phyloP scores from a whole-genome alignment of 1,140 invertebrate genomes.

The Drosophila parabipectinata region DNA sequence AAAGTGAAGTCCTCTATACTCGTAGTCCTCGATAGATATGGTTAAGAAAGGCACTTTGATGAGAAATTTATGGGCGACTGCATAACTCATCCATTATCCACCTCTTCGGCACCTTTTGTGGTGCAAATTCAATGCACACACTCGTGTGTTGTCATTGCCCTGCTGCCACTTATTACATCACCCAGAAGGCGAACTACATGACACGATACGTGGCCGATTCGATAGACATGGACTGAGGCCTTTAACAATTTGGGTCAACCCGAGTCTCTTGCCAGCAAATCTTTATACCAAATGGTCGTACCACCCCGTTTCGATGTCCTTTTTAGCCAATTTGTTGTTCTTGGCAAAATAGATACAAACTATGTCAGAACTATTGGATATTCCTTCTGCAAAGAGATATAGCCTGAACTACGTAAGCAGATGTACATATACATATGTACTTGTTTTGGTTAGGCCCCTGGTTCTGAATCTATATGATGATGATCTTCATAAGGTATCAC shows the following conservation, averaged over 20 bases:
- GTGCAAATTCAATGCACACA: constrained; percentile 68
- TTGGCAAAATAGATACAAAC: constrained; percentile 29
- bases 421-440: not conserved
- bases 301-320: constrained; percentile 38
- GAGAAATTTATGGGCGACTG: constrained; percentile 50
- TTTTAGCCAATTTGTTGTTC: constrained; percentile 28
- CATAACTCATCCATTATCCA: constrained; percentile 34
- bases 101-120: not conserved
- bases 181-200: constrained; percentile 15
- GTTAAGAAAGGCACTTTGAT: constrained; percentile 49
- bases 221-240: constrained; percentile 48
- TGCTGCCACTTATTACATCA: constrained; percentile 69
- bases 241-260: constrained; percentile 65
- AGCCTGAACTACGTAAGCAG: not conserved
- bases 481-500: constrained; percentile 57
- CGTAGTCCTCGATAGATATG: constrained; percentile 33
- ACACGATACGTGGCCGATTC: constrained; percentile 41
- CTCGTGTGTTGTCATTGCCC: constrained; percentile 38
- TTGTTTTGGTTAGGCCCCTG: not conserved
- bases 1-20: constrained; percentile 16
- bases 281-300: constrained; percentile 4
- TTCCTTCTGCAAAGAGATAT: constrained; percentile 10
- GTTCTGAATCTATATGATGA: not conserved
- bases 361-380: not conserved
- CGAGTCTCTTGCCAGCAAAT: constrained; percentile 55